Base-by-base conservation (phyloP, 2,113 vertebrate species). In the Globicephala melas region DNA sequence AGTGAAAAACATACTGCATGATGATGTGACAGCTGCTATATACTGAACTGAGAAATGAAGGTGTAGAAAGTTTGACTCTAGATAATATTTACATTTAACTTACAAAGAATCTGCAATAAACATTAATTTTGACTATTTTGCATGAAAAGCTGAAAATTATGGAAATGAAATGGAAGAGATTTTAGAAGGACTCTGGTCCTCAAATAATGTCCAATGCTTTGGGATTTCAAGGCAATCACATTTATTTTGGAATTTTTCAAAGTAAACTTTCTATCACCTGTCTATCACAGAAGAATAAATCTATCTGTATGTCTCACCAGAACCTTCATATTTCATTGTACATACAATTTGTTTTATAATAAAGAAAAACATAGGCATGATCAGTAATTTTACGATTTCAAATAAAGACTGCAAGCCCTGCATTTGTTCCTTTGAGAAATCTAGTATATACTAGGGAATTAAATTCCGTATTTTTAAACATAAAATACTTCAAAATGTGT, bases 41-140 rank as follows among this genome's bases (percentile, higher is more conserved):
- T 31, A 65, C 38, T 67, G 0, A 97, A 97, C 81, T 77, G 26
- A 97, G 44, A 95, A 89, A 89, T 62, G 14, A 1, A 53, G 2
- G 1, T 50, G 63, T 71, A 13, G 5, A 60, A 95, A 65, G 84
- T 93, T 62, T 96, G 53, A 21, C 74, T 47, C 21, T 80, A 0
- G 5, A 82, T 60, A 91, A 55, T 85, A 63, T 93, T 93, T 44
- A n/a, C 44, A 89, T 82, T 86, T 95, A 71, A 63, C 25, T 96
- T 71, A 28, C 5, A n/a, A 6, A 94, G 7, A 91, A 2, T 41
- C 7, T 23, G 1, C 53, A 21, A 84, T 60, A 21, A 93, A 94
- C 9, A 79, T 26, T 44, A 73, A 65, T 58, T 25, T 95, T 38
- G 63, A 44, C 6, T 58, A 0, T 96, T 89, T 36, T 91, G 9